Base-by-base conservation (phyloP, 2,797 vertebrate genomes). In the Passerculus sandwichensis region DNA sequence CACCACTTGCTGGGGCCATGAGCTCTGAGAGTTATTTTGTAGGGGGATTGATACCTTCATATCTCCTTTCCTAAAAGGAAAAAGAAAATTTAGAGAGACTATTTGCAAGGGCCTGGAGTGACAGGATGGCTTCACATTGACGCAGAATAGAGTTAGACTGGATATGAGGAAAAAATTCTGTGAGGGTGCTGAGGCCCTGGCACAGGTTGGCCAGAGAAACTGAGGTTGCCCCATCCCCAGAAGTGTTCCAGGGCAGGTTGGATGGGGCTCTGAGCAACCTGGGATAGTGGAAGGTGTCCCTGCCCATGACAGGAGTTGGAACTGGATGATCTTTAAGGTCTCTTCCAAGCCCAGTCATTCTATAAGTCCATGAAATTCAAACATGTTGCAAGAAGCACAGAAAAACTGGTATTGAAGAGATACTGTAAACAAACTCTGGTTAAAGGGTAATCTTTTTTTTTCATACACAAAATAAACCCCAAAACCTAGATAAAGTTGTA, bases 191-290 rank as follows among this genome's bases (percentile, higher is more conserved):
- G 19, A 57, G 27, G 23, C 2, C 23, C n/a, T 51, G 57, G 44
- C 20, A 15, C 12, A 29, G 17, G 21, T 3, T 83, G 0, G 4
- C n/a, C 45, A 65, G 51, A 53, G n/a, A 1, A 72, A 29, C 25
- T 84, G 73, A 8, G 38, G n/a, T 5, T 84, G 38, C 10, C 7
- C 25, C 45, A 47, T 34, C 45, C 25, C 51, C 22, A 15, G 15
- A 0, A 77, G 13, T 59, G n/a, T 65, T 0, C 51, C 0, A 72
- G 40, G 5, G 6, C 38, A 40, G 59, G 5, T 0, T 53, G 65
- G 45, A 71, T 47, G 29, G 6, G 10, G 20, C 10, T 83, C 1
- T 4, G 25, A 71, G 21, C 12, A 40, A 0, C 0, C 10, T 77
- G n/a, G 5, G 2, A 0, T 14, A 16, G 38, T 59, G 38, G 51